phyloP scores from a whole-genome alignment of 2,888 invertebrate genomes.

The Amiota minor region DNA sequence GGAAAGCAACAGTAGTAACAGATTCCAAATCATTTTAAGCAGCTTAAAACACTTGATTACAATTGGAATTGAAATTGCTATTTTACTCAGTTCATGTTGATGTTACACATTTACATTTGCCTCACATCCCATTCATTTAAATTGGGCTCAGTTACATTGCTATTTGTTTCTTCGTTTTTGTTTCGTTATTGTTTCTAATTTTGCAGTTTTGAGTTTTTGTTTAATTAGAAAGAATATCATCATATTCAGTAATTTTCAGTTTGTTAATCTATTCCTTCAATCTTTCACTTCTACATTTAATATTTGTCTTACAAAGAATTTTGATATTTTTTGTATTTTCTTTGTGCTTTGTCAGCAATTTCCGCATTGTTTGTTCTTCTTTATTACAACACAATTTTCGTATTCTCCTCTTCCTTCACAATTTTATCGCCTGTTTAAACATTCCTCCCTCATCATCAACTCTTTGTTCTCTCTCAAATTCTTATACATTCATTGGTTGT shows the following conservation, averaged over 20 bases:
- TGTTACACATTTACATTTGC: slow-evolving; percentile 20
- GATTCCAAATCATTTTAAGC: background rate
- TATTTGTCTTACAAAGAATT: background rate
- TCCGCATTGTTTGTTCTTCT: slow-evolving; percentile 45
- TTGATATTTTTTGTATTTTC: slow-evolving; percentile 20
- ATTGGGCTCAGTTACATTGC: background rate
- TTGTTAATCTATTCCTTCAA: too few species aligned
- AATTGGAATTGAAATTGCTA: background rate
- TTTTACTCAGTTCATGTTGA: background rate
- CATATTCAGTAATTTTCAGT: too few species aligned
- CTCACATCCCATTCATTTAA: too few species aligned
- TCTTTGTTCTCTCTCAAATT: too few species aligned
- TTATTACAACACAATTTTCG: background rate
- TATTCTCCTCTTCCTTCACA: background rate
- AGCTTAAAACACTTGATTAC: background rate
- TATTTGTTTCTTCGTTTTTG: slow-evolving; percentile 29
- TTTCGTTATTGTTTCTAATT: background rate
- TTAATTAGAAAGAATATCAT: slow-evolving; percentile 48
- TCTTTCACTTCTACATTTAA: too few species aligned
- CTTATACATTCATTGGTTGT: too few species aligned
- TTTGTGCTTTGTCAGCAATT: slow-evolving; percentile 52
- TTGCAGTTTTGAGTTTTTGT: slow-evolving; percentile 32
- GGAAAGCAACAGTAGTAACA: background rate
- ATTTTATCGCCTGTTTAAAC: background rate
- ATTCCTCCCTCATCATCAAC: too few species aligned